Evolutionary conservation across 2,797 vertebrate genomes (phyloP).

Genomic region (Acipenser ruthenus): DNA sequence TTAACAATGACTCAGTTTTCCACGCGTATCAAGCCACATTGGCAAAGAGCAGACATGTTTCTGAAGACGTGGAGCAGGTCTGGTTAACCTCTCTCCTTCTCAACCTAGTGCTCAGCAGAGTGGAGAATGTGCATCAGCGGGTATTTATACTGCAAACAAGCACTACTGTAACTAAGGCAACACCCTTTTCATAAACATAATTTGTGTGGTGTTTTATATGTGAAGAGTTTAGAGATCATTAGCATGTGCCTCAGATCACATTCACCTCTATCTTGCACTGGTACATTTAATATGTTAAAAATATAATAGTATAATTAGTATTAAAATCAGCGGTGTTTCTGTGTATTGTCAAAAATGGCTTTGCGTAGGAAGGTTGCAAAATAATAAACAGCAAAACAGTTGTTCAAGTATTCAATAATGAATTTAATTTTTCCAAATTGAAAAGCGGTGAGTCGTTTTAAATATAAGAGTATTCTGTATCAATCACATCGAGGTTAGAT

Average conservation of each 20-base stretch:
- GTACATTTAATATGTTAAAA: too few relatives aligned
- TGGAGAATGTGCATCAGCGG: constrained; percentile 14
- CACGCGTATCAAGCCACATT: not conserved
- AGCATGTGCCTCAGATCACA: constrained; percentile 29
- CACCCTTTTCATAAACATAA: constrained; percentile 33
- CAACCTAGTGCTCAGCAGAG: constrained; percentile 18
- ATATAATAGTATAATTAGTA: too few relatives aligned
- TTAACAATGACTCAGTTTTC: not conserved
- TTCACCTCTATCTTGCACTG: too few relatives aligned
- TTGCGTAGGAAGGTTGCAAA: too few relatives aligned
- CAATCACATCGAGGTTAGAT: too few relatives aligned
- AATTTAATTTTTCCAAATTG: too few relatives aligned
- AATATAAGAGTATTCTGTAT: too few relatives aligned
- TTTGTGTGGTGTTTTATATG: constrained; percentile 46
- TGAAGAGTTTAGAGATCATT: constrained; percentile 41
- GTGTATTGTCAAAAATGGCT: too few relatives aligned
- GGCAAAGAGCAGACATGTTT: not conserved
- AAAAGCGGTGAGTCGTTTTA: too few relatives aligned
- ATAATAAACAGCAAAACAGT: too few relatives aligned
- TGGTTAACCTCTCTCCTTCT: constrained; percentile 15
- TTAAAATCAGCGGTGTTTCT: too few relatives aligned
- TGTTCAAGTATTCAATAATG: too few relatives aligned
- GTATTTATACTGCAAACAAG: constrained; percentile 37
- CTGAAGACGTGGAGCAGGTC: constrained; percentile 19
- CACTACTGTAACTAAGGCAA: constrained; percentile 46